Evolutionary conservation across 2,797 vertebrate genomes (phyloP).

Genomic region (Cygnus olor): DNA sequence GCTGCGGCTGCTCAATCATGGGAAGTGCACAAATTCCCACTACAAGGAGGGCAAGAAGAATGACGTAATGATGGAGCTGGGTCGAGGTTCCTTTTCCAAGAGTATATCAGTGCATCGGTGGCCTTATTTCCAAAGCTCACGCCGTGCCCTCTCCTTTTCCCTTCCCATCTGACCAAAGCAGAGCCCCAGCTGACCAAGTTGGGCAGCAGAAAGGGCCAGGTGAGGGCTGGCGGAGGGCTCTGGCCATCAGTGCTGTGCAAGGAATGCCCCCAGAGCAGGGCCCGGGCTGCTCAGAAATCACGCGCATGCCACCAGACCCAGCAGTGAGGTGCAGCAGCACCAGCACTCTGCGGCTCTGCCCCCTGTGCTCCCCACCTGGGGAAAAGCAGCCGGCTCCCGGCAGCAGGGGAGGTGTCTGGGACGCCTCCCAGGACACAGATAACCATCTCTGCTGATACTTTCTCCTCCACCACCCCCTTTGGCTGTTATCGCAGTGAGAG

Average conservation of each 20-base stretch:
- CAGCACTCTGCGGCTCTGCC: not conserved
- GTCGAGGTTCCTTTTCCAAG: not conserved
- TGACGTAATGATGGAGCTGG: not conserved
- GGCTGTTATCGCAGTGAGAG: rapidly evolving
- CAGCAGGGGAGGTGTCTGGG: rapidly evolving
- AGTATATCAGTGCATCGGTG: not conserved
- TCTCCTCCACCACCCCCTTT: not conserved
- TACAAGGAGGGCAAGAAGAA: not conserved
- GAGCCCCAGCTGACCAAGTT: not conserved
- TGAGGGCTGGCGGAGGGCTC: rapidly evolving
- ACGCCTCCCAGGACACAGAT: not conserved
- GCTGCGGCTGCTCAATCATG: not conserved
- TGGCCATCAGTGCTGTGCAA: rapidly evolving
- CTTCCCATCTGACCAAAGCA: not conserved
- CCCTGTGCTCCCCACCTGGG: rapidly evolving
- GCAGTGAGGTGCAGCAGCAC: not conserved
- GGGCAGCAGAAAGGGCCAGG: rapidly evolving
- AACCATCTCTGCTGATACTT: not conserved
- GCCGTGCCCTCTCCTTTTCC: not conserved
- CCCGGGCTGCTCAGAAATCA: rapidly evolving
- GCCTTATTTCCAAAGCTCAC: not conserved
- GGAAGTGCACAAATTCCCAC: not conserved
- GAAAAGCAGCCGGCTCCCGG: rapidly evolving
- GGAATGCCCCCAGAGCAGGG: rapidly evolving
- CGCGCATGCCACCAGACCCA: rapidly evolving